Evolutionary conservation across 2,797 vertebrate species (phyloP).

Genomic region (Molossus alvarezi): DNA sequence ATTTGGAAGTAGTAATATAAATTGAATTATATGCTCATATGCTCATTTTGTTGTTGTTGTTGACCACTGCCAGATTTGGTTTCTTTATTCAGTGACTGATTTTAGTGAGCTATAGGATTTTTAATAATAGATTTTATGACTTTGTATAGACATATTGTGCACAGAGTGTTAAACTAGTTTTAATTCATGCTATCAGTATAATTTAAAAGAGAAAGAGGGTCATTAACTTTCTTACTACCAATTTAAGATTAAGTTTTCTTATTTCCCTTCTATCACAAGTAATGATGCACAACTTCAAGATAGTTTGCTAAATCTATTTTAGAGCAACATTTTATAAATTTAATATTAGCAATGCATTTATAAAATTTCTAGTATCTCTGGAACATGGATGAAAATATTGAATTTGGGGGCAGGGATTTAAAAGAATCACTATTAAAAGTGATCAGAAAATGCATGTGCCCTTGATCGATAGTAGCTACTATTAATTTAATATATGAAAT

Average conservation of each 20-base stretch:
- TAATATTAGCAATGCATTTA: constrained; percentile 14
- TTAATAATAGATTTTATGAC: constrained; percentile 64
- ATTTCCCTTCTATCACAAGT: constrained; percentile 56
- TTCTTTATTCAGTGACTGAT: not conserved
- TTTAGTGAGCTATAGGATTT: constrained; percentile 48
- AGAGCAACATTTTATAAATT: constrained; percentile 33
- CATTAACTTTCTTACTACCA: constrained; percentile 68
- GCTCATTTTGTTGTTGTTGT: not conserved
- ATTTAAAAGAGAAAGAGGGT: constrained; percentile 64
- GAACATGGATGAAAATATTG: constrained; percentile 50
- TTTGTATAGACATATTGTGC: not conserved
- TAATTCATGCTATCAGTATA: constrained; percentile 17
- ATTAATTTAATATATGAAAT: constrained; percentile 53
- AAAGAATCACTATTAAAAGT: constrained; percentile 49
- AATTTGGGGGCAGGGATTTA: not conserved
- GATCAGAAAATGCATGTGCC: constrained; percentile 7
- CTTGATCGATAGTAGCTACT: constrained; percentile 6
- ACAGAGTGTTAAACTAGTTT: constrained; percentile 63
- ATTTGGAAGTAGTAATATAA: constrained; percentile 15
- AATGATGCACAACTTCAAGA: constrained; percentile 44
- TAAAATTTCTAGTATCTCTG: constrained; percentile 8
- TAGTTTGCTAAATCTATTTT: not conserved
- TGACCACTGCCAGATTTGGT: not conserved
- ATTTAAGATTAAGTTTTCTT: constrained; percentile 61
- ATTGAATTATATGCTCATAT: not conserved